Conservation (phyloP, 2,888 invertebrate genomes). For the Macroteleia sp. region DNA sequence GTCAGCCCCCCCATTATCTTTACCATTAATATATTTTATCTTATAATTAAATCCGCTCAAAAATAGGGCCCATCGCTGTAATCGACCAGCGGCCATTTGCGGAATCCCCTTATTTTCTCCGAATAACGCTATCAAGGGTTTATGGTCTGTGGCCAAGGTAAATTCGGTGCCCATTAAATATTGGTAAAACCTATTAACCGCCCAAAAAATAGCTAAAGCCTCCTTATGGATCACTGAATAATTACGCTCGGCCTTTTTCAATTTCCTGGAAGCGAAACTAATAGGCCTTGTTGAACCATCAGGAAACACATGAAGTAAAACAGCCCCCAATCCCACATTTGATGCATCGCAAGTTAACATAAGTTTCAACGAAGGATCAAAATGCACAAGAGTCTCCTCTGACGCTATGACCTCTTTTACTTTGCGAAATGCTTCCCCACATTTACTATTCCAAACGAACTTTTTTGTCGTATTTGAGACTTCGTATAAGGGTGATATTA, state of each 20-base stretch:
- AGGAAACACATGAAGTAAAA: slow-evolving; percentile 68
- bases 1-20: slow-evolving; percentile 42
- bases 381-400: slow-evolving; percentile 48
- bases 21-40: slow-evolving; percentile 39
- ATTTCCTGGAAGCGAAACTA: slow-evolving; percentile 69
- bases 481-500: slow-evolving; percentile 35
- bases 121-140: slow-evolving; percentile 69
- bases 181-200: slow-evolving; percentile 75
- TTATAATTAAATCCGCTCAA: slow-evolving; percentile 37
- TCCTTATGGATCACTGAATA: slow-evolving; percentile 70
- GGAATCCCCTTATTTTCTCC: slow-evolving; percentile 49
- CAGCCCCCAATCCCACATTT: slow-evolving; percentile 71
- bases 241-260: slow-evolving; percentile 73
- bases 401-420: slow-evolving; percentile 22
- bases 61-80: slow-evolving; percentile 47
- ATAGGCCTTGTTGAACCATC: slow-evolving; percentile 72
- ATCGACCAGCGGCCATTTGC: slow-evolving; percentile 36
- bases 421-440: slow-evolving; percentile 18
- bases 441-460: slow-evolving; percentile 28
- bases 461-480: not conserved
- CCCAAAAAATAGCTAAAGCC: slow-evolving; percentile 75
- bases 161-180: slow-evolving; percentile 76
- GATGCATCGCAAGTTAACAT: slow-evolving; percentile 64
- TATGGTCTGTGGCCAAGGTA: slow-evolving; percentile 73
- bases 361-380: slow-evolving; percentile 45